A percentile compares a stretch with the other conserved stretches of the same genome.
Conservation (phyloP, 2,888 invertebrate genomes). For the Lamellibrachia satsuma region DNA sequence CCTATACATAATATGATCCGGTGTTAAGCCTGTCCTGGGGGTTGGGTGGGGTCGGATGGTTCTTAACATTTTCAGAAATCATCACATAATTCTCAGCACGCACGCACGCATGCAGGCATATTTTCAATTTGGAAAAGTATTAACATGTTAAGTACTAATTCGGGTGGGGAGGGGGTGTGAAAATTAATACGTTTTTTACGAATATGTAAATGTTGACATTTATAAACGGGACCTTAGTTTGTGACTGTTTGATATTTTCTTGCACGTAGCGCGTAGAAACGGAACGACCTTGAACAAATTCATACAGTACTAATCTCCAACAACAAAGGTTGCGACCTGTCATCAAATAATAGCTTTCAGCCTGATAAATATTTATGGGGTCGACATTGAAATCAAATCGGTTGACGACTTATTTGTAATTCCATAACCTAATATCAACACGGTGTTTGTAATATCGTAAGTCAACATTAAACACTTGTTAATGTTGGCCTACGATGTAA, state of each 20-base stretch:
- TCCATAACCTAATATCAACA: background rate
- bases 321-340: background rate
- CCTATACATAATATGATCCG: too few relatives aligned
- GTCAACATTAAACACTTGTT: background rate
- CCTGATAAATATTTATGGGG: background rate
- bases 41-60: too few relatives aligned
- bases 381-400: background rate
- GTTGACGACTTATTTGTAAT: background rate
- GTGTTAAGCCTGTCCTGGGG: too few relatives aligned
- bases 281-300: background rate
- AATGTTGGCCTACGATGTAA: background rate
- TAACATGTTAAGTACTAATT: too few relatives aligned
- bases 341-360: background rate
- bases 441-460: background rate
- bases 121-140: too few relatives aligned
- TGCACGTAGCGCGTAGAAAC: background rate
- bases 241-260: background rate
- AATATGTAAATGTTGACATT: too few relatives aligned
- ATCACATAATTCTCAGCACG: too few relatives aligned
- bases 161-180: too few relatives aligned
- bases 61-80: too few relatives aligned
- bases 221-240: too few relatives aligned
- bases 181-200: too few relatives aligned
- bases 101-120: background rate
- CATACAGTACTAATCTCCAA: background rate